Percentiles rank a stretch among this genome's conserved stretches.
Conservation (phyloP, 35 echinoderm and acorn worm species). For the Heliocidaris tuberculata region DNA sequence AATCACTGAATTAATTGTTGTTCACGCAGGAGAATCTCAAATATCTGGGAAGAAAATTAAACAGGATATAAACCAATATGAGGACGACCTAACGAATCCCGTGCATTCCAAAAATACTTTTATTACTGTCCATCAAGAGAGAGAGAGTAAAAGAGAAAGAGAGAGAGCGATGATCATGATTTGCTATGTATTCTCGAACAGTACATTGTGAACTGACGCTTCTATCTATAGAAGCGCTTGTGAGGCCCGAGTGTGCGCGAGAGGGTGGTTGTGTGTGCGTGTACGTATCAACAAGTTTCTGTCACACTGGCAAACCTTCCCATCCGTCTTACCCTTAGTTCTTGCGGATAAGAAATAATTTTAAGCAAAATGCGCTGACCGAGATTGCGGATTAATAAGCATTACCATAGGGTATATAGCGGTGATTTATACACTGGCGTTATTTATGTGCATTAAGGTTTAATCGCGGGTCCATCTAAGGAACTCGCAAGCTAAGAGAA, state of each 20-base stretch:
- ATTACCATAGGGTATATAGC: background rate
- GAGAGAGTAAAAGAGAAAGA: background rate
- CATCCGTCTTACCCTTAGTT: background rate
- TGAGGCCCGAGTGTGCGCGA: background rate
- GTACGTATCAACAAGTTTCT: constrained; percentile 7
- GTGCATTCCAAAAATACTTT: background rate
- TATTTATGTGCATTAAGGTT: constrained; percentile 12
- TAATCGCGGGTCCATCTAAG: background rate
- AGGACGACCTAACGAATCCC: background rate
- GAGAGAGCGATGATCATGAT: background rate
- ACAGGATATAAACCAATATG: background rate
- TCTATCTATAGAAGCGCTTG: background rate
- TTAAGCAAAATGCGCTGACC: background rate
- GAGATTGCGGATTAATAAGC: background rate
- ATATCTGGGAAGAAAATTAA: background rate
- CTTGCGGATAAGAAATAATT: background rate
- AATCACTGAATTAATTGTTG: background rate
- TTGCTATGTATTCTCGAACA: background rate
- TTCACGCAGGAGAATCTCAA: background rate
- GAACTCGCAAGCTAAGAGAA: background rate
- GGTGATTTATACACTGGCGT: background rate
- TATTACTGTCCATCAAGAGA: background rate
- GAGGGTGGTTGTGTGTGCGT: background rate
- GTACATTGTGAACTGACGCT: background rate
- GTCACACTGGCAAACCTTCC: background rate